Evolutionary conservation across 1,140 invertebrate genomes (phyloP).

Genomic region (Armadillidium nasatum): DNA sequence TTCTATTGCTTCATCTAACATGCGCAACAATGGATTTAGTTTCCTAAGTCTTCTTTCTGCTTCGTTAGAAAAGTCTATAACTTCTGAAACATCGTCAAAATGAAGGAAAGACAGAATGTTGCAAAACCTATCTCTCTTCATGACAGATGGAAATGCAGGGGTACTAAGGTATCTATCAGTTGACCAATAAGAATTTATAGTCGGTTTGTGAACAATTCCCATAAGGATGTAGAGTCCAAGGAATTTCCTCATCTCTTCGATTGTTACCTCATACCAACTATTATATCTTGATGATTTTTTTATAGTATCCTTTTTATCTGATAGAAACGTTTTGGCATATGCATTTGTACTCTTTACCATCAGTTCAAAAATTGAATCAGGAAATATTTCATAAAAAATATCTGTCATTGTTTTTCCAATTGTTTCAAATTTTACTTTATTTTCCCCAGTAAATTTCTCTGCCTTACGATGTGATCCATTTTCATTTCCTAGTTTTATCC

Average conservation of each 20-base stretch:
- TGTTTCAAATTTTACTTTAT: too few species aligned
- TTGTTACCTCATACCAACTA: background rate
- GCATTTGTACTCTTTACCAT: constrained; percentile 7
- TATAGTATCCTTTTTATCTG: background rate
- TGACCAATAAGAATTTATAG: too few species aligned
- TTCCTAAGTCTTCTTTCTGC: background rate
- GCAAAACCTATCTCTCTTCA: too few species aligned
- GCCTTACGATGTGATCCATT: too few species aligned
- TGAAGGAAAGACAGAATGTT: background rate
- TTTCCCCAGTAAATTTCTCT: too few species aligned
- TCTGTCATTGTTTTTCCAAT: too few species aligned
- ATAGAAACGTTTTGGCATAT: constrained; percentile 9
- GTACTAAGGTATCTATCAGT: too few species aligned
- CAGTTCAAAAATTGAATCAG: too few species aligned
- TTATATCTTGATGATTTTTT: background rate
- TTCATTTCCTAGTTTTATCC: too few species aligned
- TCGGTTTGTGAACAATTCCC: constrained; percentile 21
- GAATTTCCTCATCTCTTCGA: background rate
- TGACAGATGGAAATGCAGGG: too few species aligned
- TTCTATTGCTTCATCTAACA: background rate
- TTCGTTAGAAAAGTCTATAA: background rate
- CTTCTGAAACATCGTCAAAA: background rate
- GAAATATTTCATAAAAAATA: too few species aligned
- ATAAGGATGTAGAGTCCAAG: constrained; percentile 8
- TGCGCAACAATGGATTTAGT: background rate